Base-by-base conservation (phyloP, 2,888 invertebrate species). In the Papilio gigon region DNA sequence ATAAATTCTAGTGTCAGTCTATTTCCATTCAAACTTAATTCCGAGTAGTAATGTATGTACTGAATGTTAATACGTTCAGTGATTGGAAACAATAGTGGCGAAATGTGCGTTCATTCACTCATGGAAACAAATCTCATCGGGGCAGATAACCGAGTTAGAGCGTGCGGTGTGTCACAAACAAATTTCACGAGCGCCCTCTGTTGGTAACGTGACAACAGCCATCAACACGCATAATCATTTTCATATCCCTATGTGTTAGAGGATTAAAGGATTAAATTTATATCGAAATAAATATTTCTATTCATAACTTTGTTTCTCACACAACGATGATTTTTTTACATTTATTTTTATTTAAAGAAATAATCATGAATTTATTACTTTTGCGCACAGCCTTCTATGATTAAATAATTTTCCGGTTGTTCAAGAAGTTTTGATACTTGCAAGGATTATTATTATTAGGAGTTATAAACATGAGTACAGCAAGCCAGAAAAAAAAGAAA, bases 111-210 rank as follows among this genome's bases (percentile, higher is more conserved):
- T 65, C 65, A 67, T 70, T 71, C 69, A 71, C 61, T 58, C 70
- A 58, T 70, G 72, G 77, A 81, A 79, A 81, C 78, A 79, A 77
- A 75, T 77, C 70, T 73, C 76, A 77, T 76, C 74, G 70, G 71
- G 76, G 75, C 76, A 76, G 77, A 81, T 80, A 80, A 84, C 80
- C 79, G 73, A 80, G 79, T 83, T 81, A 84, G 71, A 73, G 75
- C 75, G 72, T 70, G 76, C 72, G 65, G 70, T 73, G 77, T 77
- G 78, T 78, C 77, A 77, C 77, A 78, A 80, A 79, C 79, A 42
- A 63, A 68, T 56, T 68, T 58, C 35, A 44, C 37, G 37, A 60
- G 47, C 2, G 58, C 67, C 8, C 22, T 63, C 42, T 44, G 27
- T 35, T 56, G 40, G 20, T 61, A 56, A 37, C 56, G 47, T 62